Conservation (phyloP, 2,113 vertebrate genomes). For the Meriones unguiculatus region DNA sequence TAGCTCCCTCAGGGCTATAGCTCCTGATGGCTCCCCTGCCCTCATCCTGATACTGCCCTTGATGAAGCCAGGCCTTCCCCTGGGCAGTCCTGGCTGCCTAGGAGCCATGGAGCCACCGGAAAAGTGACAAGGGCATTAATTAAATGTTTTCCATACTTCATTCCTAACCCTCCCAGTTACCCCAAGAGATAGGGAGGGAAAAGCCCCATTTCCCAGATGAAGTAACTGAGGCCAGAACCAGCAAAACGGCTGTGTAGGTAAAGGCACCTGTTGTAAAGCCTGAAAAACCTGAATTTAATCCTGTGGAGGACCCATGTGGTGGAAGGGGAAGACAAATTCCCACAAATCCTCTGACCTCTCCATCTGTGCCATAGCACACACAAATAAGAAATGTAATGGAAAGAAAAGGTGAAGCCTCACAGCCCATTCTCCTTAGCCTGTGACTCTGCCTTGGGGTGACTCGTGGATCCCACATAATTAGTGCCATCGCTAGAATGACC, state of each 20-base stretch:
- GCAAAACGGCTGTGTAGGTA: neutral
- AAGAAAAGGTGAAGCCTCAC: neutral
- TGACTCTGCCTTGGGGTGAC: neutral
- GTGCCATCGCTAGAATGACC: neutral
- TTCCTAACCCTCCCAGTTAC: neutral
- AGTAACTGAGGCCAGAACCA: neutral
- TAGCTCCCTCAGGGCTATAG: neutral
- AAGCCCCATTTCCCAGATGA: neutral
- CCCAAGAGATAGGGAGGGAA: neutral
- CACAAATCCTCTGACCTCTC: neutral
- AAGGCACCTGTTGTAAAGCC: neutral
- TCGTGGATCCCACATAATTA: neutral
- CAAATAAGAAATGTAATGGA: neutral
- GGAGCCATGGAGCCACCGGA: neutral
- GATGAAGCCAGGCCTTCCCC: neutral
- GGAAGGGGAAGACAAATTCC: neutral
- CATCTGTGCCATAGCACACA: neutral
- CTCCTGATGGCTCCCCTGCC: neutral
- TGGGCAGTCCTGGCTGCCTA: neutral
- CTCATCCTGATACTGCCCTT: neutral
- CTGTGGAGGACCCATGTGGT: neutral
- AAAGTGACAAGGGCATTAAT: neutral
- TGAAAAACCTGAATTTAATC: neutral
- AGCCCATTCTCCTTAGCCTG: neutral
- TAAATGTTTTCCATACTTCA: neutral